Percentiles rank a stretch among this genome's conserved stretches.
These are phyloP conservation scores for Tenthredo amoena DNA, from an alignment of 2,888 invertebrate species.

Conservation along the genomic window DNA sequence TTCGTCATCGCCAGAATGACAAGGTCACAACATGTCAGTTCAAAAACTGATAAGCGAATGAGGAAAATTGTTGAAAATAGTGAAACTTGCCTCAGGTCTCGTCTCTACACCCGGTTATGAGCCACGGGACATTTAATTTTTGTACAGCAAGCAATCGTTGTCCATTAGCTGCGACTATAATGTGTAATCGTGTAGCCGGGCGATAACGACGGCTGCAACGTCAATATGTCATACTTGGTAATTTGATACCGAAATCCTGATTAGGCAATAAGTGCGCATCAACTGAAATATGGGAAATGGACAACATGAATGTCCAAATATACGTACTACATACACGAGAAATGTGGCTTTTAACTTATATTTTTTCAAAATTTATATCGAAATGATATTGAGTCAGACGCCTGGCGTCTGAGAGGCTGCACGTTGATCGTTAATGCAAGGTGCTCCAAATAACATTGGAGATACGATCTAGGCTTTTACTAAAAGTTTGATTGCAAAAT, in stretches of 20 bases:
- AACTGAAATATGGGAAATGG: background rate
- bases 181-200: background rate
- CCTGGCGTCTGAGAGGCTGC: background rate
- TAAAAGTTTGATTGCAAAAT: background rate
- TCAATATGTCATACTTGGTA: background rate
- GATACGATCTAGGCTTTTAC: background rate
- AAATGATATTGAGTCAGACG: background rate
- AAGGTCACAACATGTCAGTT: conserved; percentile 5
- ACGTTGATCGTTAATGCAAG: background rate
- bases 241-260: background rate
- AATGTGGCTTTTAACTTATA: background rate
- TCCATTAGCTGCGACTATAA: background rate
- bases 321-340: background rate
- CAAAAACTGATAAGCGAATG: conserved; percentile 14
- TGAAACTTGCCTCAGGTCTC: background rate
- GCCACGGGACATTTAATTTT: background rate
- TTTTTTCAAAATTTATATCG: background rate
- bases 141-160: background rate
- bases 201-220: background rate
- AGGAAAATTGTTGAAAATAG: background rate
- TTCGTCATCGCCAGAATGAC: background rate
- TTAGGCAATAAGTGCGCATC: background rate
- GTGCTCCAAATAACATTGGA: background rate
- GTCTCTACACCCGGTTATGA: background rate
- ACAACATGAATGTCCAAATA: background rate